These are phyloP conservation scores for Mimas tiliae DNA, from an alignment of 2,888 invertebrate species.

Conservation along the genomic window DNA sequence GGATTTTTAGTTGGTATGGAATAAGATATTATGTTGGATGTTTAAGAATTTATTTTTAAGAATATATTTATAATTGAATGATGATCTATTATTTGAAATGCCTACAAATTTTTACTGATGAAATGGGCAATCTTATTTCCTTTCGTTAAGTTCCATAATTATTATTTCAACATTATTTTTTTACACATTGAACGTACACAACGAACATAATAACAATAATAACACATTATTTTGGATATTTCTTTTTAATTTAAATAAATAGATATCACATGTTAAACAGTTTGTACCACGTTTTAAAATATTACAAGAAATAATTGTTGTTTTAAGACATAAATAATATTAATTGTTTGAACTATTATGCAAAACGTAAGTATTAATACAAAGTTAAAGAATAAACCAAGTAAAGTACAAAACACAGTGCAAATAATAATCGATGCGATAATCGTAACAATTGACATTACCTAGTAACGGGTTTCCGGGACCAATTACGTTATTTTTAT, in stretches of 20 bases:
- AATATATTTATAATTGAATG: constrained; percentile 41
- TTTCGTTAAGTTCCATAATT: no score
- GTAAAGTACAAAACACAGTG: neutral
- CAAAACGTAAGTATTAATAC: neutral
- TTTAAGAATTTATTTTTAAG: constrained; percentile 69
- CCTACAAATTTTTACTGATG: neutral
- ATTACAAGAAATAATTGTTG: neutral
- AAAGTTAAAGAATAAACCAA: neutral
- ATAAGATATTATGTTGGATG: constrained; percentile 56
- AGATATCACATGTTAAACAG: constrained; percentile 32
- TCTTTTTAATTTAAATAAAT: constrained; percentile 29
- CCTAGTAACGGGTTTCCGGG: no score
- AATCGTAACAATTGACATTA: no score
- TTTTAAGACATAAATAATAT: neutral
- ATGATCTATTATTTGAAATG: neutral
- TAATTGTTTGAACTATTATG: no score
- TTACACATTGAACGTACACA: no score
- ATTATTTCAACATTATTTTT: no score
- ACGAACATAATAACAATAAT: neutral
- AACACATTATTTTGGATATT: constrained; percentile 11
- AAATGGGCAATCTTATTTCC: no score
- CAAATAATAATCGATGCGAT: neutral
- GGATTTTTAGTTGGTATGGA: constrained; percentile 53
- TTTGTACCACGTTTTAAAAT: constrained; percentile 31
- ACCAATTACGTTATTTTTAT: neutral